phyloP scores from a whole-genome alignment of 2,797 vertebrate species.

The Rhynchotus rufescens region DNA sequence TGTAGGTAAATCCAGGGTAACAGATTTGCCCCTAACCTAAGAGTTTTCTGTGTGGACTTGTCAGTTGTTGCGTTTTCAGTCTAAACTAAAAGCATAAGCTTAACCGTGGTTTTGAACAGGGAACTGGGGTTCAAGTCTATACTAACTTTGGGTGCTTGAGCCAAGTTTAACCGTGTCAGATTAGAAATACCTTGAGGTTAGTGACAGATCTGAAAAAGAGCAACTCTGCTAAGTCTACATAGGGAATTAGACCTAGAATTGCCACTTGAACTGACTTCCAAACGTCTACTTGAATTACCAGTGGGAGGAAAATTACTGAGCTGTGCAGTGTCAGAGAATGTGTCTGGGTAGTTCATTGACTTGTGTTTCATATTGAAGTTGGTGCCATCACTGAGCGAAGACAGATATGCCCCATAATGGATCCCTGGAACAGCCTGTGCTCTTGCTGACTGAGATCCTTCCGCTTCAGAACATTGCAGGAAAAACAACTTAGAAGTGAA shows the following conservation, averaged over 20 bases:
- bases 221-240: background rate
- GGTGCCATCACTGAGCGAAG: background rate
- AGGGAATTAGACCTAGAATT: background rate
- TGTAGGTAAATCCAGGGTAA: background rate
- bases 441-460: background rate
- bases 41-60: background rate
- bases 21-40: background rate
- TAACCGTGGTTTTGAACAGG: background rate
- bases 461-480: background rate
- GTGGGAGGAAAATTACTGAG: background rate
- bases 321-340: background rate
- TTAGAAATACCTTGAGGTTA: background rate
- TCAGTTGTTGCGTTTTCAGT: background rate
- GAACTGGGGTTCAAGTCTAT: background rate
- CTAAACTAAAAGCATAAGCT: background rate
- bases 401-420: background rate
- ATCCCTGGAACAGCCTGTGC: background rate
- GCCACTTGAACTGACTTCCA: background rate
- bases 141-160: background rate
- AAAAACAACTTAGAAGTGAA: background rate
- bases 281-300: background rate
- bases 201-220: background rate
- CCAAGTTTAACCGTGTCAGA: background rate
- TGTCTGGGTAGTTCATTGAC: accelerated
- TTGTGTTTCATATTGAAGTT: background rate